Evolutionary conservation across 2,888 invertebrate species (phyloP).

Genomic region (Copidosoma aretas): DNA sequence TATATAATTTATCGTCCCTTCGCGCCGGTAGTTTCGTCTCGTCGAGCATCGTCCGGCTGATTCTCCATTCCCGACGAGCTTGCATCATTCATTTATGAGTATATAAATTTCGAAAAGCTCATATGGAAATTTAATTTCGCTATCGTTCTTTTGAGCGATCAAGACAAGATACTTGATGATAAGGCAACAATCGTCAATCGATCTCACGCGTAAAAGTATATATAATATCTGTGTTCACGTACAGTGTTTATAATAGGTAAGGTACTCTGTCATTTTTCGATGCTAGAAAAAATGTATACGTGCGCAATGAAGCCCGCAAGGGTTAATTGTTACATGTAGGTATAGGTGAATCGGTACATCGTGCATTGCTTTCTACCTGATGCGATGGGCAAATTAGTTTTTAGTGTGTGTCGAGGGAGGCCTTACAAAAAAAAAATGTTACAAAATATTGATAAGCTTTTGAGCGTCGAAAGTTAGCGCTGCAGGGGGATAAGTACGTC

Average conservation of each 20-base stretch:
- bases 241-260: background rate
- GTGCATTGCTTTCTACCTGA: conserved; percentile 6
- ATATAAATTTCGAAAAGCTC: conserved; percentile 4
- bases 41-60: background rate
- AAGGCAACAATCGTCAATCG: too few relatives aligned
- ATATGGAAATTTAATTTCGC: background rate
- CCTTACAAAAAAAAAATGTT: conserved; percentile 4
- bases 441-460: too few relatives aligned
- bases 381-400: conserved; percentile 15
- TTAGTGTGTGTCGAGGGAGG: conserved; percentile 9
- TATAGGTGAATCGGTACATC: too few relatives aligned
- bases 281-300: background rate
- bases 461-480: too few relatives aligned
- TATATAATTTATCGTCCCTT: background rate
- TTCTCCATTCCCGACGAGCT: background rate
- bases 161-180: too few relatives aligned
- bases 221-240: background rate
- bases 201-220: too few relatives aligned
- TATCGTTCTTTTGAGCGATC: too few relatives aligned
- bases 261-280: conserved; percentile 11
- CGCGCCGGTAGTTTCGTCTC: background rate
- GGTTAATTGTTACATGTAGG: too few relatives aligned
- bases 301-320: conserved; percentile 11
- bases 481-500: too few relatives aligned
- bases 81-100: background rate